Base-by-base conservation (phyloP, 2,113 vertebrate species). In the Zosterops pallidus region DNA sequence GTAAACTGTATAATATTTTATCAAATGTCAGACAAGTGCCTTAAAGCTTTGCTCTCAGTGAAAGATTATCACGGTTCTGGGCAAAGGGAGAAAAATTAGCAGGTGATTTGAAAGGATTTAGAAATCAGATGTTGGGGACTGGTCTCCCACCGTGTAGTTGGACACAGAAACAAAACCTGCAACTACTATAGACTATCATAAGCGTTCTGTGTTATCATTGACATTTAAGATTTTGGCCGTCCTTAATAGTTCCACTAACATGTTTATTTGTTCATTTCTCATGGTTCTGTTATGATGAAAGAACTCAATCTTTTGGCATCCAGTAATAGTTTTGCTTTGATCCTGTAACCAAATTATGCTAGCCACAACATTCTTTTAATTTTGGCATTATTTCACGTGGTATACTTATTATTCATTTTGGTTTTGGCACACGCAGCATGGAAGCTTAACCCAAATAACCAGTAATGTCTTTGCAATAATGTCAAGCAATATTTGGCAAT, bases 311-410 rank as follows among this genome's bases (percentile, higher is more conserved):
- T 92, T 89, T 89, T 78, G 56, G 28, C 39, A 84, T 78, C n/a
- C 37, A 80, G 42, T 55, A 85, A 57, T 77, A 39, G 37, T 90
- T 90, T 93, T 94, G 31, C 55, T 90, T 92, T 90, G 63, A 92
- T 95, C 63, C 63, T 90, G 23, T 67, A 86, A 77, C 23, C 21
- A 83, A 88, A 83, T 83, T 6, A 69, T 77, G 53, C 59, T 74
- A 81, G 25, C 42, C 88, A 93, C 50, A 92, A 50, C 86, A 70
- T 77, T 46, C 9, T 80, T 93, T 68, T 76, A 68, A 76, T 83
- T 94, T 93, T 90, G 26, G 74, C 56, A 28, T 92, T 59, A 90
- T 77, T 88, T 52, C 42, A 59, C 29, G 63, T 33, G 33, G 33
- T 71, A 62, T 92, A 39, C 63, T 86, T 77, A 31, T 44, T 87